phyloP scores from a whole-genome alignment of 2,113 vertebrate species.

The Phocoena sinus region DNA sequence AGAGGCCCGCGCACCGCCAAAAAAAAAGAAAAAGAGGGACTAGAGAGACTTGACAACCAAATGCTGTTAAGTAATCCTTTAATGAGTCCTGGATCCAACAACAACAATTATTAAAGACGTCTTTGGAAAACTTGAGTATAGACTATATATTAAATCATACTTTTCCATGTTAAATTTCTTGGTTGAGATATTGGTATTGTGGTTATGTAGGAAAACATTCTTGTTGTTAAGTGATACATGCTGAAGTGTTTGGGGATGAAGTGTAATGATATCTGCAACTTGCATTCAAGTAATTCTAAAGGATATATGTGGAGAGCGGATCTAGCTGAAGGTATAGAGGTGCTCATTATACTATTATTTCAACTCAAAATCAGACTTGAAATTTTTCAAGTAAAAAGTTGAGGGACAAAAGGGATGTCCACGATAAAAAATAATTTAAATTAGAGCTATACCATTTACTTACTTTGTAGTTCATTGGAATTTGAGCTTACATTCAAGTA shows the following conservation, averaged over 20 bases:
- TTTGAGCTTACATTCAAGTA: not conserved
- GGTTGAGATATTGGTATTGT: not conserved
- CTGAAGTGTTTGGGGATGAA: not conserved
- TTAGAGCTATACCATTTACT: not conserved
- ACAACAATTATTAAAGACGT: not conserved
- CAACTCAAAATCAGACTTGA: not conserved
- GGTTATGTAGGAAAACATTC: not conserved
- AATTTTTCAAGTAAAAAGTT: not conserved
- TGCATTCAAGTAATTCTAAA: not conserved
- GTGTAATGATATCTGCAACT: not conserved
- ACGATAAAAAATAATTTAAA: not conserved
- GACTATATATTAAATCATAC: not conserved
- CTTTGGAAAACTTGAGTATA: not conserved
- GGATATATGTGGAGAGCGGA: not conserved
- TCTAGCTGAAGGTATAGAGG: not conserved
- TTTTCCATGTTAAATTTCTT: not conserved
- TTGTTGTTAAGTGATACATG: not conserved
- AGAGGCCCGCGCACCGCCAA: too few species aligned
- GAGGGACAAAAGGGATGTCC: not conserved
- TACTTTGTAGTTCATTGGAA: not conserved
- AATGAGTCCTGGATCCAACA: not conserved
- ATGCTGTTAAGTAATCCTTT: not conserved
- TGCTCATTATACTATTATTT: not conserved
- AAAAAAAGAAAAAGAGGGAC: not conserved
- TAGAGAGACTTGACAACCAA: not conserved